These are phyloP conservation scores for Lampris megalopsis DNA, from an alignment of 2,113 vertebrate genomes.

Conservation along the genomic window DNA sequence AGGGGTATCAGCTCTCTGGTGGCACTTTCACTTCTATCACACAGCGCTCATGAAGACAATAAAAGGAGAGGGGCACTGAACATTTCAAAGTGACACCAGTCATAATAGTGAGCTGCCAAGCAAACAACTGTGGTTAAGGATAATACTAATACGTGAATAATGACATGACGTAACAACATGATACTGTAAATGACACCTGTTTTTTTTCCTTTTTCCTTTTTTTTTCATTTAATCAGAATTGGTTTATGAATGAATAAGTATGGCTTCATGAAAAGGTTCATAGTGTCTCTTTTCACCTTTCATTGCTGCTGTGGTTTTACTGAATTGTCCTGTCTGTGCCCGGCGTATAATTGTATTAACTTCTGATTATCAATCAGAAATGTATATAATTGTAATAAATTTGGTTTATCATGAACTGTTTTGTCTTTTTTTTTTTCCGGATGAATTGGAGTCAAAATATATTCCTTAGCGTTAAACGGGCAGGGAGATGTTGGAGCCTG, in stretches of 20 bases:
- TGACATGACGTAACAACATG: constrained; percentile 1
- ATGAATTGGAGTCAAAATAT: not conserved
- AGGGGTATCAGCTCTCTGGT: constrained; percentile 66
- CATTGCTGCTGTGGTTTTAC: constrained; percentile 27
- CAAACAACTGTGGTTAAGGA: constrained; percentile 4
- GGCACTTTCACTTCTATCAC: constrained; percentile 74
- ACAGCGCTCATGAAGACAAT: constrained; percentile 64
- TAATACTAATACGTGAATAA: not conserved
- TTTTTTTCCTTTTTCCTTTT: constrained; percentile 2
- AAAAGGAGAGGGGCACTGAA: constrained; percentile 61
- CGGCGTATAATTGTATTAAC: constrained; percentile 73
- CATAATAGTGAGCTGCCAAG: constrained; percentile 10
- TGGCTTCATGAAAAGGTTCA: constrained; percentile 8
- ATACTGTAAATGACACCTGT: constrained; percentile 27
- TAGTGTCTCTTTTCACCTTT: constrained; percentile 3
- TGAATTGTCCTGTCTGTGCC: constrained; percentile 43
- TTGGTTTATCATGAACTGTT: constrained; percentile 80
- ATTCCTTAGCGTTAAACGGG: not conserved
- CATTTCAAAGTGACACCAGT: constrained; percentile 40
- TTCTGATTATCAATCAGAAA: constrained; percentile 78
- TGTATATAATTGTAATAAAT: constrained; percentile 95
- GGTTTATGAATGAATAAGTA: constrained; percentile 20
- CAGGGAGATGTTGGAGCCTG: not conserved
- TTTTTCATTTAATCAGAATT: constrained; percentile 20
- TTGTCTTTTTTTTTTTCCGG: not conserved